A percentile compares a stretch with the other conserved stretches of the same genome.
phyloP scores from a whole-genome alignment of 2,113 vertebrate species.

The Galeopterus variegatus region DNA sequence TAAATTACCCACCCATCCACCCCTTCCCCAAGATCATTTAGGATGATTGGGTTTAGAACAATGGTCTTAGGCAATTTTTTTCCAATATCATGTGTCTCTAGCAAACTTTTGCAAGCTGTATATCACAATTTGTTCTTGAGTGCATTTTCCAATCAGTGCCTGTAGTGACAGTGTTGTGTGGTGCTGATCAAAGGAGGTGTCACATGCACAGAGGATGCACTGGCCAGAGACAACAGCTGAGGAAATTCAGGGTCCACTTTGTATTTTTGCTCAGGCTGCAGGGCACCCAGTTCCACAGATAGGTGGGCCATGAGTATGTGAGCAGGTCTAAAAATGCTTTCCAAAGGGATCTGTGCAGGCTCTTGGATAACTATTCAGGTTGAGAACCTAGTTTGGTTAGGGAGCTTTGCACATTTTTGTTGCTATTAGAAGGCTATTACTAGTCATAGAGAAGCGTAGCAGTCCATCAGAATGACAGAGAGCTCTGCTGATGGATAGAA shows the following conservation, averaged over 20 bases:
- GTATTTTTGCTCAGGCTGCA: background rate
- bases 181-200: background rate
- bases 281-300: background rate
- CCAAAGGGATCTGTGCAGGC: background rate
- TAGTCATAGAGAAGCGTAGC: background rate
- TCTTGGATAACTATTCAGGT: background rate
- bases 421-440: background rate
- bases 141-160: background rate
- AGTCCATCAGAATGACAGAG: background rate
- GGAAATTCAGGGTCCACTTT: background rate
- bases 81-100: background rate
- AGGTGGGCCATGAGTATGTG: background rate
- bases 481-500: background rate
- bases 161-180: background rate
- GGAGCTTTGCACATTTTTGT: background rate
- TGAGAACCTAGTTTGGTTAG: background rate
- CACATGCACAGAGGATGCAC: accelerated
- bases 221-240: background rate
- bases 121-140: background rate
- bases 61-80: background rate
- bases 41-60: background rate
- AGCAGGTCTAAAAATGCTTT: background rate
- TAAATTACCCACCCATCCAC: background rate
- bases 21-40: background rate
- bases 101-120: background rate